Percentiles rank a stretch among this genome's conserved stretches.
Conservation (phyloP, 2,888 invertebrate genomes). For the Mycalesis mineus region DNA sequence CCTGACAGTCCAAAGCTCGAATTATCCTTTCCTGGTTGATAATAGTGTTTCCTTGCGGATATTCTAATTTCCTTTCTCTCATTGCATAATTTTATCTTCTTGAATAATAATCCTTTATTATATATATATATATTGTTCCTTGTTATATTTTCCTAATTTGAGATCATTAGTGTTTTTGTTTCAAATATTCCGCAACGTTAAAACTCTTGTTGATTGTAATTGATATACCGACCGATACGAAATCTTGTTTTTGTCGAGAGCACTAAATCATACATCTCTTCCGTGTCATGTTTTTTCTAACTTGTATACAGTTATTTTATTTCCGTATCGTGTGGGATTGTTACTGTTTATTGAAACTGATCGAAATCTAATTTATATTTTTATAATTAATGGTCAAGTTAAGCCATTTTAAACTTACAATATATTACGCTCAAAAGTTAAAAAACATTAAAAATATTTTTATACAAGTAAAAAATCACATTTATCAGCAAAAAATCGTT, state of each 20-base stretch:
- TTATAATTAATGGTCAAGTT: neutral
- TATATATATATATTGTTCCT: too few species aligned
- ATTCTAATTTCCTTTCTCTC: too few species aligned
- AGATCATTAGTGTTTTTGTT: neutral
- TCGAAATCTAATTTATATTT: too few species aligned
- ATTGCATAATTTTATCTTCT: too few species aligned
- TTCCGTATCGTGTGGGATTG: neutral
- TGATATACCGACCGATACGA: neutral
- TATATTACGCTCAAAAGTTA: neutral
- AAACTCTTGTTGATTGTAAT: neutral
- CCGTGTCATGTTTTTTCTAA: slow-evolving; percentile 2
- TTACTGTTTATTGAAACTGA: neutral
- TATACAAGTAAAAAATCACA: neutral
- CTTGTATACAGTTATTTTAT: neutral
- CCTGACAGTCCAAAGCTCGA: too few species aligned
- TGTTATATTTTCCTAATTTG: too few species aligned
- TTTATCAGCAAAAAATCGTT: neutral
- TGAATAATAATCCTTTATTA: too few species aligned
- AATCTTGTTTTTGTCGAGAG: neutral
- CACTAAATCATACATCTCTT: neutral
- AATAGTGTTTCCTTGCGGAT: too few species aligned
- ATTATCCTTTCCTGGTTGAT: too few species aligned
- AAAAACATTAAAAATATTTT: neutral
- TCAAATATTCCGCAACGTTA: neutral
- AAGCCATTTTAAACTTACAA: neutral